Conservation (phyloP, 2,797 vertebrate species). For the Morelia viridis region DNA sequence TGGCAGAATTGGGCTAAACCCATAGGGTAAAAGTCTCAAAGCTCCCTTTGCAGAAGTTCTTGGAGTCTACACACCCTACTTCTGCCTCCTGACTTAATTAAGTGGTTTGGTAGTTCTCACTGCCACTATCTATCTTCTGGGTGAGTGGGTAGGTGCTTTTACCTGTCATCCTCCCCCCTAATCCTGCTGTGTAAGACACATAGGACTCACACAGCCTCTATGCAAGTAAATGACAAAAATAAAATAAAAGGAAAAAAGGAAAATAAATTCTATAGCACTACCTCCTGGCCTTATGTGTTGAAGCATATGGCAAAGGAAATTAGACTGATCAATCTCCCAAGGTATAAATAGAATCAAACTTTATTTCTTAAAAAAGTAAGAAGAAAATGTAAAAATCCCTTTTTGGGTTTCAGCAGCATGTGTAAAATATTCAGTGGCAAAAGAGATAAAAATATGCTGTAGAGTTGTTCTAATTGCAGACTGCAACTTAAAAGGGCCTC, state of each 20-base stretch:
- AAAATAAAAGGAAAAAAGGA: not conserved
- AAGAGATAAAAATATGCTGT: not conserved
- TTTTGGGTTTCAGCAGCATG: not conserved
- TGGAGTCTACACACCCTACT: not conserved
- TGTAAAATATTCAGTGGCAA: not conserved
- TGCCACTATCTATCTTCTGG: not conserved
- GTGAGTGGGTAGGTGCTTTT: not conserved
- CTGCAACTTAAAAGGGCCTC: not conserved
- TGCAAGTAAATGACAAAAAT: not conserved
- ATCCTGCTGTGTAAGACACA: not conserved
- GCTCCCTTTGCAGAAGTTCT: not conserved
- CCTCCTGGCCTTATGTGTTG: not conserved
- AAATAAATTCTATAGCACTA: not conserved
- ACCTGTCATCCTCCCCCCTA: not conserved
- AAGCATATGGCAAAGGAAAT: not conserved
- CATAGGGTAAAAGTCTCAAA: not conserved
- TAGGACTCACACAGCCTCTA: not conserved
- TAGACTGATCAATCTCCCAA: not conserved
- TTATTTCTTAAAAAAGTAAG: not conserved
- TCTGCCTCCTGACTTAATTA: not conserved
- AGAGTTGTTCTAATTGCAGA: not conserved
- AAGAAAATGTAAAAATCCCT: not conserved
- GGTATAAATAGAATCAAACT: not conserved
- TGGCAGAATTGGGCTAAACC: not conserved
- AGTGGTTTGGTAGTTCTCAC: not conserved